Conservation (phyloP, 2,888 invertebrate genomes). For the Scelioninae gen. 2 region DNA sequence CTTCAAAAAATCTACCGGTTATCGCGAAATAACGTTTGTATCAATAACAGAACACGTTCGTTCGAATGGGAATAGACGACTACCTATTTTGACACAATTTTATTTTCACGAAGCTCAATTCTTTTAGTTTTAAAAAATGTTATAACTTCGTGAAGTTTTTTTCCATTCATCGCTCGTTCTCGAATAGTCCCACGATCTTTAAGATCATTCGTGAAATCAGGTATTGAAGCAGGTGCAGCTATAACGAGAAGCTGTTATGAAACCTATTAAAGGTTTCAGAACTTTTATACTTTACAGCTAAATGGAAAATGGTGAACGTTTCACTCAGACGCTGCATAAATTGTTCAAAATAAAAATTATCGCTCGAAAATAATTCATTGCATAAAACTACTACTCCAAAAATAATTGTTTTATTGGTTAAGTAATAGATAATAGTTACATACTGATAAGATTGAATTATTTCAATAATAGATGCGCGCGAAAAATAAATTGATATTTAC, state of each 20-base stretch:
- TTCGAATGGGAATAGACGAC: slow-evolving; percentile 9
- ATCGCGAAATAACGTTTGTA: slow-evolving; percentile 4
- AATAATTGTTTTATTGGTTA: too few species aligned
- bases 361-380: too few species aligned
- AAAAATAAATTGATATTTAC: too few species aligned
- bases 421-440: too few species aligned
- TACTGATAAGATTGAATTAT: too few species aligned
- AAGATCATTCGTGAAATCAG: slow-evolving; percentile 10
- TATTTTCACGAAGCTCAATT: slow-evolving; percentile 7
- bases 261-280: slow-evolving; percentile 29
- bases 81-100: too few species aligned
- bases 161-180: slow-evolving; percentile 17
- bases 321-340: too few species aligned
- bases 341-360: too few species aligned
- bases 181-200: slow-evolving; percentile 13
- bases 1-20: neutral
- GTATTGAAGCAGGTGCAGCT: slow-evolving; percentile 27
- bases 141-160: too few species aligned
- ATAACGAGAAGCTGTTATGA: slow-evolving; percentile 33
- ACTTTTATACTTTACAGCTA: slow-evolving; percentile 31
- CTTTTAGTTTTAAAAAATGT: too few species aligned
- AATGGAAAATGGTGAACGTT: slow-evolving; percentile 33
- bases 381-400: too few species aligned
- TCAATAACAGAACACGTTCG: neutral
- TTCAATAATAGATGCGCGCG: too few species aligned